Base-by-base conservation (phyloP, 2,797 vertebrate genomes). In the Lepidocolaptes lacrymiger region DNA sequence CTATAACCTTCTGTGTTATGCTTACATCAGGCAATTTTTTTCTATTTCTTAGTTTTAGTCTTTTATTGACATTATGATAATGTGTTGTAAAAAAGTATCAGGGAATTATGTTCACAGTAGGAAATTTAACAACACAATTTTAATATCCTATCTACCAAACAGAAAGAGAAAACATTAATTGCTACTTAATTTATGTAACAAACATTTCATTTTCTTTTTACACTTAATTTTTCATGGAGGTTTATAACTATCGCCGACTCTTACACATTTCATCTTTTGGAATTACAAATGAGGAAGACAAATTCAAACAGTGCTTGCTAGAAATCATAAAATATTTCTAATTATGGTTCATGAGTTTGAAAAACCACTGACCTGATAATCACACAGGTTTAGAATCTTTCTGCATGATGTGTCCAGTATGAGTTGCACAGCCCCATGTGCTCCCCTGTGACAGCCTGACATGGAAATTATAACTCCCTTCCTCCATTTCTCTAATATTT, bases 31-130 rank as follows among this genome's bases (percentile, higher is more conserved):
- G 95, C 49, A 91, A 76, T 59, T 46, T 88, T 92, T 95, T 97
- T 89, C 85, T 85, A 81, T 81, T 97, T 97, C 61, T 96, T 97
- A 91, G 88, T 94, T 97, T 97, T 93, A 86, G 80, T 93, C 85
- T 93, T 94, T 81, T 80, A 89, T 73, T 95, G 90, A 92, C 77
- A 89, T 95, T 93, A 92, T 93, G 89, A 94, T 97, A 96, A 97
- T 91, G 84, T 88, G 64, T 67, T 91, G 82, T 88, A 98, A 97
- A 98, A 94, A 98, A 98, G 98, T 98, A 98, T 96, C 78, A 93
- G 93, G 97, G 98, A 98, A 99, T 99, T 98, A 99, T 97, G 98
- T 96, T 98, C 98, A 88, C 98, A 98, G 98, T 96, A 92, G 97
- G 98, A 96, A 97, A 98, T 89, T 97, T 94, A 96, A 95, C 94